Percentiles rank a stretch among this genome's conserved stretches.
Evolutionary conservation across 1,140 invertebrate species (phyloP).

Genomic region (Papilio dardanus): DNA sequence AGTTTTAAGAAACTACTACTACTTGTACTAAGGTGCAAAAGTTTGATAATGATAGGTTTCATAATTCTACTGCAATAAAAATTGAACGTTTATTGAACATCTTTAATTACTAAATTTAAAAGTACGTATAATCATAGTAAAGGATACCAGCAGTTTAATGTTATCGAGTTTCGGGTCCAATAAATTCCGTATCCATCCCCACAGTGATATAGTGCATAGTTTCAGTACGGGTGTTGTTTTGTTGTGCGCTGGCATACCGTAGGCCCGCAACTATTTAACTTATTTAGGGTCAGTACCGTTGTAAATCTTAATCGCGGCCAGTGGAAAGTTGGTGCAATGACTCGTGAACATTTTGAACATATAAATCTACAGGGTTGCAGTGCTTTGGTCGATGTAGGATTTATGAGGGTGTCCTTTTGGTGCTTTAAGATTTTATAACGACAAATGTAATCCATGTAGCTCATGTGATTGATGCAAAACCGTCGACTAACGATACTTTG

Average conservation of each 20-base stretch:
- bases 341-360: constrained; percentile 62
- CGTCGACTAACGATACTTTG: not conserved
- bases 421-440: not conserved
- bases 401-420: constrained; percentile 31
- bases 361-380: constrained; percentile 60
- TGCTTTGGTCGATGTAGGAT: constrained; percentile 24
- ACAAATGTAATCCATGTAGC: not conserved
- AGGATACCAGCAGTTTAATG: not conserved
- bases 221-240: constrained; percentile 23
- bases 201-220: constrained; percentile 32
- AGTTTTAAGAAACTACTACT: too few species aligned
- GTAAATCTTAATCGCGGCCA: constrained; percentile 74
- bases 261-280: constrained; percentile 66
- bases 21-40: too few species aligned
- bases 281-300: constrained; percentile 62
- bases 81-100: too few species aligned
- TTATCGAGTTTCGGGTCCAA: not conserved
- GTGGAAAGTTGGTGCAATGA: constrained; percentile 63
- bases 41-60: too few species aligned
- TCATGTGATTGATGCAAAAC: not conserved
- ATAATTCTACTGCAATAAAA: too few species aligned
- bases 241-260: constrained; percentile 38
- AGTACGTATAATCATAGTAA: not conserved
- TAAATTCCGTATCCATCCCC: constrained; percentile 31
- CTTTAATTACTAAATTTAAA: too few species aligned